Conservation (phyloP, 1,140 invertebrate genomes). For the Diuraphis noxia region DNA sequence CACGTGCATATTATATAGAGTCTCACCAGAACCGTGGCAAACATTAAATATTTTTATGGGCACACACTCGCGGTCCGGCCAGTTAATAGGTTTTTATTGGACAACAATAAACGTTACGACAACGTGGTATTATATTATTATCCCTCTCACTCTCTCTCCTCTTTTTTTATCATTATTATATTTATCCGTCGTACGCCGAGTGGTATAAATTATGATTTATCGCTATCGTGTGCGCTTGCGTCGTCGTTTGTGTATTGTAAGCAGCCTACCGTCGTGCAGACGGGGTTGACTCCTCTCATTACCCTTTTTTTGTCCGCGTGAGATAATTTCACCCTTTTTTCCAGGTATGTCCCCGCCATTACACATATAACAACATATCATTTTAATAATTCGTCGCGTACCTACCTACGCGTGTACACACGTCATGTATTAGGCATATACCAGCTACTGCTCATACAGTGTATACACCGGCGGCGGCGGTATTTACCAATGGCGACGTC, state of each 20-base stretch:
- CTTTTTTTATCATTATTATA: not conserved
- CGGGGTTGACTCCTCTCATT: not conserved
- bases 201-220: conserved; percentile 48
- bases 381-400: not conserved
- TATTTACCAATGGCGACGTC: not conserved
- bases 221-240: not conserved
- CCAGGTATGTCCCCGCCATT: not conserved
- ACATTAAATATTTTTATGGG: conserved; percentile 45
- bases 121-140: not conserved
- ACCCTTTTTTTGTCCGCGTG: conserved; percentile 16
- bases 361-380: not conserved
- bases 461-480: not conserved
- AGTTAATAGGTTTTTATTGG: conserved; percentile 51
- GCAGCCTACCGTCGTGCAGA: not conserved
- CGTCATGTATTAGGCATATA: not conserved
- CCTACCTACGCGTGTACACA: not conserved
- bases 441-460: too few species aligned
- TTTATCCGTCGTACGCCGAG: not conserved
- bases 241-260: not conserved
- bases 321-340: conserved; percentile 45
- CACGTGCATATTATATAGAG: not conserved
- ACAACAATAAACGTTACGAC: conserved; percentile 33
- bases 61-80: not conserved
- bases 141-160: not conserved
- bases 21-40: not conserved